These are phyloP conservation scores for Trichopoda pennipes DNA, from an alignment of 2,888 invertebrate species.

Conservation along the genomic window DNA sequence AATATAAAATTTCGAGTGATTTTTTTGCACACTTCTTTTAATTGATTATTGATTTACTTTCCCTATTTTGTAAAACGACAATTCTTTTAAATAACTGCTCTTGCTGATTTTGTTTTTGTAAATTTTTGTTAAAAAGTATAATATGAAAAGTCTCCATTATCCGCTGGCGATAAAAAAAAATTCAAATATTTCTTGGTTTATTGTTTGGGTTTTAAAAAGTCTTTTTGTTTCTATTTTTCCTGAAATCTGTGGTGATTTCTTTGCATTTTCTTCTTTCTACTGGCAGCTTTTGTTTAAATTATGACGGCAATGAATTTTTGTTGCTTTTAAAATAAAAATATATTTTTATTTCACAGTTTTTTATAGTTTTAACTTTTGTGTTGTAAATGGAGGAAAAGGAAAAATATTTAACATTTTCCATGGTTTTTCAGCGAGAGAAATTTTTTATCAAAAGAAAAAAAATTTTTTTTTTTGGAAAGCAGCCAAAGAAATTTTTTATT, in stretches of 20 bases:
- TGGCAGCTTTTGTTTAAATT: conserved; percentile 13
- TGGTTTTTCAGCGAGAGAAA: conserved; percentile 11
- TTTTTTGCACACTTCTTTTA: neutral
- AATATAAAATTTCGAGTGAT: no score
- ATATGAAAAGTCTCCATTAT: conserved; percentile 11
- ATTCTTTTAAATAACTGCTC: neutral
- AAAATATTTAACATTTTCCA: conserved; percentile 10
- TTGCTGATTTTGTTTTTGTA: conserved; percentile 7
- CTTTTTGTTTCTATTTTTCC: conserved; percentile 11
- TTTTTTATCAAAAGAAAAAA: no score
- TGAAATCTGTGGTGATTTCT: conserved; percentile 28
- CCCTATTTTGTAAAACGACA: neutral
- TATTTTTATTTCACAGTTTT: conserved; percentile 7
- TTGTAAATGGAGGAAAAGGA: neutral
- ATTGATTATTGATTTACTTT: neutral
- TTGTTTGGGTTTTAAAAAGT: conserved; percentile 9
- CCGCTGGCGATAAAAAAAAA: conserved; percentile 24
- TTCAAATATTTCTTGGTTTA: conserved; percentile 10
- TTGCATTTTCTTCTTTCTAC: neutral
- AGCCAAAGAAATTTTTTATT: conserved; percentile 17
- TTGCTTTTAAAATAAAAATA: conserved; percentile 16
- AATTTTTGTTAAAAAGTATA: conserved; percentile 37
- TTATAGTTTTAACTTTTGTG: neutral
- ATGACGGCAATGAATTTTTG: conserved; percentile 57
- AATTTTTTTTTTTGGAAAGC: conserved; percentile 33